Percentiles rank a stretch among this genome's conserved stretches.
Evolutionary conservation across 1,140 invertebrate genomes (phyloP).

Genomic region (Pectinophora gossypiella): DNA sequence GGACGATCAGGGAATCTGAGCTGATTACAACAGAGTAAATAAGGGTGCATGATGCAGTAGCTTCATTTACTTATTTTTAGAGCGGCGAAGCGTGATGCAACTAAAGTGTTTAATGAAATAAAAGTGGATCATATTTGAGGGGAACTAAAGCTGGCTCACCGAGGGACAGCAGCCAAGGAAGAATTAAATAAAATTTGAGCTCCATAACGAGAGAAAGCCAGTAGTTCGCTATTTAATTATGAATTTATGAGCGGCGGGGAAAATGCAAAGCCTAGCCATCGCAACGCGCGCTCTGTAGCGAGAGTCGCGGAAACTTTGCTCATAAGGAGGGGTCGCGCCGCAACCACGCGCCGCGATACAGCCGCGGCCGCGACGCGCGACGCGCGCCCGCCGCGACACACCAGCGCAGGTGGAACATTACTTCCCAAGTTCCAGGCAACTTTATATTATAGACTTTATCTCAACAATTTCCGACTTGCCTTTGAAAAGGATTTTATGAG

Average conservation of each 20-base stretch:
- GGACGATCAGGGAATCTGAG: no score
- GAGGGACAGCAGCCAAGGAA: constrained; percentile 18
- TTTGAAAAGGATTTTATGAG: neutral
- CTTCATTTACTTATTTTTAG: no score
- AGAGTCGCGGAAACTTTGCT: no score
- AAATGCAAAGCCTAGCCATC: constrained; percentile 37
- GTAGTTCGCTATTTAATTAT: constrained; percentile 66
- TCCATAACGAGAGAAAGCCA: constrained; percentile 41
- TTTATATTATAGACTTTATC: neutral
- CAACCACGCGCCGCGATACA: neutral
- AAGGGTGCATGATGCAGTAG: no score
- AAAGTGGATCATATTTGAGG: neutral
- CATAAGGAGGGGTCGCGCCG: no score
- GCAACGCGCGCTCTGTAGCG: no score
- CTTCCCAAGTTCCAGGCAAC: neutral
- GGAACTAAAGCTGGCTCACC: neutral
- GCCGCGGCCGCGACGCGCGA: neutral
- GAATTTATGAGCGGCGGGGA: constrained; percentile 60
- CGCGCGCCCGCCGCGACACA: neutral
- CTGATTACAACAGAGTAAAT: no score
- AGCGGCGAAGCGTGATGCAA: no score
- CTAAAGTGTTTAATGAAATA: no score
- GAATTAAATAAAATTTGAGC: constrained; percentile 55
- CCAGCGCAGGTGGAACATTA: neutral
- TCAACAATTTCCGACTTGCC: neutral